phyloP scores from a whole-genome alignment of 2,113 vertebrate genomes.

The Rana temporaria region DNA sequence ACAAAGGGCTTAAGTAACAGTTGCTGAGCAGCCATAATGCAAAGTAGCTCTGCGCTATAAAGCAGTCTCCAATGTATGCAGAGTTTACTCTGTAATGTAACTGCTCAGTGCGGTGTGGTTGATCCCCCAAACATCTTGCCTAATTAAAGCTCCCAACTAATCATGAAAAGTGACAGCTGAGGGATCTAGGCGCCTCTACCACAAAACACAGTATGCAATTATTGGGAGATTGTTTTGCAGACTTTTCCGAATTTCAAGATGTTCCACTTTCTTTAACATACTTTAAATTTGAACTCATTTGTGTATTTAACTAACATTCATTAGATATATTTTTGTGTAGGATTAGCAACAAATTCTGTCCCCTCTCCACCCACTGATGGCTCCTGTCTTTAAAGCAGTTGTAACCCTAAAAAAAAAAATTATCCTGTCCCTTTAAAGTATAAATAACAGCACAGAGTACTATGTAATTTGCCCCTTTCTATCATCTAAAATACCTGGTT shows the following conservation, averaged over 20 bases:
- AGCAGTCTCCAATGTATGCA: conserved; percentile 34
- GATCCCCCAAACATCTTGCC: conserved; percentile 36
- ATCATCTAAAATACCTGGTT: no score
- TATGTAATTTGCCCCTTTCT: no score
- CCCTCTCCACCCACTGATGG: no score
- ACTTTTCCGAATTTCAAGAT: not conserved
- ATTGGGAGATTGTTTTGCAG: conserved; percentile 1
- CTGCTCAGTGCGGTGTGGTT: conserved; percentile 9
- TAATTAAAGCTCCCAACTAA: conserved; percentile 43
- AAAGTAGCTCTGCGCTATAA: conserved; percentile 24
- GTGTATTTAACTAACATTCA: no score
- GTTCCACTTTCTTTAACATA: not conserved
- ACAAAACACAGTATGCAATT: not conserved
- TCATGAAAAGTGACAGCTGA: conserved; percentile 49
- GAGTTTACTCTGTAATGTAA: conserved; percentile 2
- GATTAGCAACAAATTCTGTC: no score
- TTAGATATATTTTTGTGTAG: no score
- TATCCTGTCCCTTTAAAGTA: no score
- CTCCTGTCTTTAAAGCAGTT: no score
- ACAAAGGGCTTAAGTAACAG: not conserved
- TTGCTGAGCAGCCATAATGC: conserved; percentile 34
- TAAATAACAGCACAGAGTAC: no score
- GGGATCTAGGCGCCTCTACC: conserved; percentile 5
- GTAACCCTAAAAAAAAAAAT: no score
- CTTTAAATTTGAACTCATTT: not conserved